Evolutionary conservation across 2,797 vertebrate genomes (phyloP).

Genomic region (Aphelocoma californica): DNA sequence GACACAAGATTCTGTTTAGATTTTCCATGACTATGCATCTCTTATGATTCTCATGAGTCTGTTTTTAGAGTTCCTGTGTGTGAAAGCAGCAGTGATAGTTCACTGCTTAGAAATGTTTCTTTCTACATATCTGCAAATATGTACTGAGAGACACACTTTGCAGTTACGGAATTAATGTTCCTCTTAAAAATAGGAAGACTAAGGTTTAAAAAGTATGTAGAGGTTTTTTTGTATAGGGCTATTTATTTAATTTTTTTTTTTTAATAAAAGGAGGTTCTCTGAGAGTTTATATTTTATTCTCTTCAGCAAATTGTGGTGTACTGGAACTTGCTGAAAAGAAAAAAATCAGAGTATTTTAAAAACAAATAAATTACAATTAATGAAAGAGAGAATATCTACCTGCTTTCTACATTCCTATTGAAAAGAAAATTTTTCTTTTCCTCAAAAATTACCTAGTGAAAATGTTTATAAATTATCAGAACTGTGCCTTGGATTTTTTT

Average conservation of each 20-base stretch:
- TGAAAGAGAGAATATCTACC: neutral
- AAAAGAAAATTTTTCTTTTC: neutral
- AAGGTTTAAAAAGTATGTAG: neutral
- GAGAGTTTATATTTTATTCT: neutral
- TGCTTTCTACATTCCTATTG: neutral
- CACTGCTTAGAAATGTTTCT: neutral
- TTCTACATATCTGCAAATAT: neutral
- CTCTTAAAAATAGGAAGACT: neutral
- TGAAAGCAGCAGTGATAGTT: neutral
- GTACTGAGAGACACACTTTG: neutral
- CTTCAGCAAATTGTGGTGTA: neutral
- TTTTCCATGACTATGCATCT: conserved; percentile 10
- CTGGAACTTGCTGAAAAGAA: neutral
- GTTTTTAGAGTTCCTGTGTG: neutral
- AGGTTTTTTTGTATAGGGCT: neutral
- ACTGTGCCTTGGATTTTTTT: neutral
- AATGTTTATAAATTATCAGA: neutral
- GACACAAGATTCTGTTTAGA: accelerated
- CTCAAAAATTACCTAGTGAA: neutral
- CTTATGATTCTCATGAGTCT: neutral
- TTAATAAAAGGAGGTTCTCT: neutral
- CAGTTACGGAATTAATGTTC: neutral
- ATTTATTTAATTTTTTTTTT: neutral
- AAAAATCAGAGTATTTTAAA: neutral
- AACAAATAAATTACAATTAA: neutral